A percentile compares a stretch with the other conserved stretches of the same genome.
Evolutionary conservation across 2,797 vertebrate species (phyloP).

Genomic region (Todus mexicanus): DNA sequence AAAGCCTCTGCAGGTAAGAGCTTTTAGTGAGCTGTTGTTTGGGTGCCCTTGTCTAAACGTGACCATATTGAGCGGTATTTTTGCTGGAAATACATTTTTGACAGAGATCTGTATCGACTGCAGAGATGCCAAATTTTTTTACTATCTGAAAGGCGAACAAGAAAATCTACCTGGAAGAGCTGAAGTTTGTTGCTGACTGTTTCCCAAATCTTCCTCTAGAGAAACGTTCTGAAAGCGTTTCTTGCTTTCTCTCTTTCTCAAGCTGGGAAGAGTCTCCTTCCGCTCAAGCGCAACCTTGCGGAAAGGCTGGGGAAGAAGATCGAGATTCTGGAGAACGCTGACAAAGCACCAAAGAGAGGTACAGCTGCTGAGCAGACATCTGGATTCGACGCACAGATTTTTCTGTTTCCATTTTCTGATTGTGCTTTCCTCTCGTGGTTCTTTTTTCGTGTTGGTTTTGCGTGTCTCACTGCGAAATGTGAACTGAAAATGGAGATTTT

Average conservation of each 20-base stretch:
- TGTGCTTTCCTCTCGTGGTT: not conserved
- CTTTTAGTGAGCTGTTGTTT: not conserved
- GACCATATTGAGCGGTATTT: not conserved
- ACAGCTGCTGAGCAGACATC: not conserved
- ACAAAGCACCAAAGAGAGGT: constrained; percentile 78
- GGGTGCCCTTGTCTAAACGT: not conserved
- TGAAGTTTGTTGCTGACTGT: not conserved
- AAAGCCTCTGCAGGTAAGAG: constrained; percentile 58
- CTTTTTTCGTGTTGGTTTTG: not conserved
- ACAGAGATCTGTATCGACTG: not conserved
- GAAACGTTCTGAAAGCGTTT: not conserved
- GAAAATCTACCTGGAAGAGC: not conserved
- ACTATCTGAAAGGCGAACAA: not conserved
- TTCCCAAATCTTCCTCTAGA: not conserved
- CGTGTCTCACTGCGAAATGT: not conserved
- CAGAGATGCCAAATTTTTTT: not conserved
- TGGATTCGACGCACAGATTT: not conserved
- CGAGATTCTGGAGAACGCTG: constrained; percentile 59
- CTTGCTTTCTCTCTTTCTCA: not conserved
- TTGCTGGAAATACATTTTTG: not conserved
- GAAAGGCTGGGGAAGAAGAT: constrained; percentile 85
- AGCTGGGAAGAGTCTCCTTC: constrained; percentile 57
- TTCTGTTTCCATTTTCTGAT: not conserved
- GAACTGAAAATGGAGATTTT: not conserved
- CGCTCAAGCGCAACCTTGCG: constrained; percentile 80